These are phyloP conservation scores for Cinclus cinclus DNA, from an alignment of 2,113 vertebrate species.

Conservation along the genomic window DNA sequence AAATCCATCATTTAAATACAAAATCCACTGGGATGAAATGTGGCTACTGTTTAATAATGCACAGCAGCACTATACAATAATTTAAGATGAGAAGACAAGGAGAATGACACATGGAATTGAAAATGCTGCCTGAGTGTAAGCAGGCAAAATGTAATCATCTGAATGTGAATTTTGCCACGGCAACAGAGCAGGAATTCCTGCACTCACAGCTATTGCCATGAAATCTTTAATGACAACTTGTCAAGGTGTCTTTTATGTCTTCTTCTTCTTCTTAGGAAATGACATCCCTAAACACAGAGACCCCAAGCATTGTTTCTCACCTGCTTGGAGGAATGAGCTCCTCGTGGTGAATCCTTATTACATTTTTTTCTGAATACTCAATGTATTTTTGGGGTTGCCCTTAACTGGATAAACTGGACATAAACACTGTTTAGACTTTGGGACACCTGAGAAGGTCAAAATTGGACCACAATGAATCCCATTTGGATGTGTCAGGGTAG, in stretches of 20 bases:
- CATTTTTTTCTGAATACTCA: neutral
- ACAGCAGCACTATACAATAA: neutral
- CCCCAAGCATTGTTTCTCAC: neutral
- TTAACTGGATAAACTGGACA: neutral
- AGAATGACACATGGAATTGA: conserved; percentile 41
- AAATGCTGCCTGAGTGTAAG: conserved; percentile 30
- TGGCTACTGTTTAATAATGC: conserved; percentile 60
- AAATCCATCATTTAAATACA: conserved; percentile 18
- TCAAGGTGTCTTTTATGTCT: conserved; percentile 2
- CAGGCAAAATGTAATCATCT: conserved; percentile 32
- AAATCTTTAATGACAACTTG: conserved; percentile 14
- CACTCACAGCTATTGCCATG: neutral
- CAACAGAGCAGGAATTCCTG: neutral
- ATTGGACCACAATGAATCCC: neutral
- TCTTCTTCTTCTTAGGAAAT: neutral
- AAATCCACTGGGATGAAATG: conserved; percentile 1
- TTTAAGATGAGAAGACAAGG: conserved; percentile 36
- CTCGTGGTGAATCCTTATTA: accelerated
- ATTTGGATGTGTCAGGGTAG: neutral
- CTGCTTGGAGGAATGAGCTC: neutral
- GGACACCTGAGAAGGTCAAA: neutral
- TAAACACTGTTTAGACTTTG: neutral
- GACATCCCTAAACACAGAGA: neutral
- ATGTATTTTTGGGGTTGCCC: neutral
- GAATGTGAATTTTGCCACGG: neutral